Conservation (phyloP, 2,113 vertebrate genomes). For the Eurystomus gularis region DNA sequence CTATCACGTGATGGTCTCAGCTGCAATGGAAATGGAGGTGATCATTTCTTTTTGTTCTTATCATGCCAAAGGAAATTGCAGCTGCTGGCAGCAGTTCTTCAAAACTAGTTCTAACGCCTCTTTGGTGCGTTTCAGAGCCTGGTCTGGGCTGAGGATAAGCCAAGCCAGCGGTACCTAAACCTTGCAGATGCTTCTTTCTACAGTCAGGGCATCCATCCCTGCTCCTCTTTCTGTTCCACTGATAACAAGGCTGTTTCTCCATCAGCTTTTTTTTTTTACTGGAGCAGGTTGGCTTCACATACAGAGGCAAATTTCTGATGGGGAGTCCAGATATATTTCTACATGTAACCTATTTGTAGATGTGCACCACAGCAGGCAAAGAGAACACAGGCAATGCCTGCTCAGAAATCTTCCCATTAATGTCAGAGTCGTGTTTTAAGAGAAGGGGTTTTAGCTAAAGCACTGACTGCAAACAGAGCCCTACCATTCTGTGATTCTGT, state of each 20-base stretch:
- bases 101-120: not conserved
- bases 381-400: not conserved
- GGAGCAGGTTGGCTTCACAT: not conserved
- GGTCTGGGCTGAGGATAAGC: not conserved
- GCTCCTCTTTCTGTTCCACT: not conserved
- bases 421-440: not conserved
- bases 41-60: not conserved
- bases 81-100: not conserved
- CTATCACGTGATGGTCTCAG: not conserved
- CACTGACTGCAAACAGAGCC: not conserved
- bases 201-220: not conserved
- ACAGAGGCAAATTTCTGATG: not conserved
- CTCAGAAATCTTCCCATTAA: not conserved
- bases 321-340: not conserved
- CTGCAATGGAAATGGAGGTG: not conserved
- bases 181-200: not conserved
- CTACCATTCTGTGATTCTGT: no score
- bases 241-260: not conserved
- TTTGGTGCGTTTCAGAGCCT: not conserved
- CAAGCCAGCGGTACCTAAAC: not conserved
- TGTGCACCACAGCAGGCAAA: not conserved
- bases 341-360: not conserved
- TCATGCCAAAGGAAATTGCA: not conserved
- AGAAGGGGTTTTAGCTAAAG: not conserved
- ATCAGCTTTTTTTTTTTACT: no score